A percentile compares a stretch with the other conserved stretches of the same genome.
These are phyloP conservation scores for Addax nasomaculatus DNA, from an alignment of 2,113 vertebrate species.

Conservation along the genomic window DNA sequence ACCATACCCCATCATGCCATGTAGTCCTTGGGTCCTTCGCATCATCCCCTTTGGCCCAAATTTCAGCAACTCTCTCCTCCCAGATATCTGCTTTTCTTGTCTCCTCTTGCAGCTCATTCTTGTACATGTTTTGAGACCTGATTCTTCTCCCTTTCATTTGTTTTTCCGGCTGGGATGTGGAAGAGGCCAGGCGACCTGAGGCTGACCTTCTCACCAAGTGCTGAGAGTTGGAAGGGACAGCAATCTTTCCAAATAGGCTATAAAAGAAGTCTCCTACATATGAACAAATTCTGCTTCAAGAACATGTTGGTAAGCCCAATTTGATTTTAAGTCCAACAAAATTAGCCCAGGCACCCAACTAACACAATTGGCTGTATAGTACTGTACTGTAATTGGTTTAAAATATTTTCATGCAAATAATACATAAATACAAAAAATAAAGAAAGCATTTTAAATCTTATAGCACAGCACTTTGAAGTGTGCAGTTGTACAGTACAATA, in stretches of 20 bases:
- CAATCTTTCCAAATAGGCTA: not conserved
- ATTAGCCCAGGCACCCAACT: not conserved
- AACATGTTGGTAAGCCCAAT: not conserved
- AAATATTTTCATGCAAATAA: not conserved
- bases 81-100: not conserved
- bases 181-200: not conserved
- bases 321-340: not conserved
- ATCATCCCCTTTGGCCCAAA: not conserved
- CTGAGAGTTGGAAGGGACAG: not conserved
- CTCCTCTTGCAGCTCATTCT: not conserved
- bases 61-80: not conserved
- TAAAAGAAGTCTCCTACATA: not conserved
- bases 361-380: not conserved
- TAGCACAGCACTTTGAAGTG: not conserved
- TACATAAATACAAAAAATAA: not conserved
- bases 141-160: not conserved
- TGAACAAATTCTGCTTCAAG: not conserved
- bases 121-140: not conserved
- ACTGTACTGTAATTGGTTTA: not conserved
- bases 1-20: accelerated
- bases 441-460: not conserved
- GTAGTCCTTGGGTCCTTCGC: accelerated
- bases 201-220: not conserved
- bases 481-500: not conserved
- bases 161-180: not conserved